These are phyloP conservation scores for Acronicta alni DNA, from an alignment of 2,888 invertebrate genomes.

Conservation along the genomic window DNA sequence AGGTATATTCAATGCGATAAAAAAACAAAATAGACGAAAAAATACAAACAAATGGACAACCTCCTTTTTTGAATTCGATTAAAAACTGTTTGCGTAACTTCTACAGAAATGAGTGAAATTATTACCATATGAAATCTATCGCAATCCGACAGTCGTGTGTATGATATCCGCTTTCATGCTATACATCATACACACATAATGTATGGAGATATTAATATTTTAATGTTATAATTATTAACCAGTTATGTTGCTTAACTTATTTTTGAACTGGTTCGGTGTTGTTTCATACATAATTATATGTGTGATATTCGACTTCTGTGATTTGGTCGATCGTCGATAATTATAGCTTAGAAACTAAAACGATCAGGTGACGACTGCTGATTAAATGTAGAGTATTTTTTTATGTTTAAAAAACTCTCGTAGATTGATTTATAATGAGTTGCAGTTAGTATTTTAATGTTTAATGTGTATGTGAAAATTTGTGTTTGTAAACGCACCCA, in stretches of 20 bases:
- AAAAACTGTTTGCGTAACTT: constrained; percentile 23
- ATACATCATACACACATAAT: constrained; percentile 53
- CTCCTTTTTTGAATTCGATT: no score
- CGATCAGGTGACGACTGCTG: constrained; percentile 28
- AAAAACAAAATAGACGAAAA: no score
- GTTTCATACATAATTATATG: constrained; percentile 36
- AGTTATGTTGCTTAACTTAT: constrained; percentile 37
- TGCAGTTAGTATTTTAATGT: no score
- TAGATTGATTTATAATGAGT: no score
- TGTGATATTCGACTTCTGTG: constrained; percentile 14
- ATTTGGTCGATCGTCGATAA: constrained; percentile 22
- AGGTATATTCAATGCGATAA: no score
- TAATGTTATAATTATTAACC: constrained; percentile 57
- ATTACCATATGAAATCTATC: constrained; percentile 20
- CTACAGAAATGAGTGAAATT: constrained; percentile 40
- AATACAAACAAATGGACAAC: no score
- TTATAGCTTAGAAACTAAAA: constrained; percentile 27
- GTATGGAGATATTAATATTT: constrained; percentile 56
- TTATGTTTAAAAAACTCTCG: no score
- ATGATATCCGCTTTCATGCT: constrained; percentile 48
- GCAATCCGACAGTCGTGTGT: constrained; percentile 28
- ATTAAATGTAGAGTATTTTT: not conserved
- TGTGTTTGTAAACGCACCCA: no score
- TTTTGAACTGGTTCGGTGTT: constrained; percentile 30
- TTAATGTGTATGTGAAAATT: no score